A percentile compares a stretch with the other conserved stretches of the same genome.
Evolutionary conservation across 1,140 invertebrate genomes (phyloP).

Genomic region (Tetraneura akinire): DNA sequence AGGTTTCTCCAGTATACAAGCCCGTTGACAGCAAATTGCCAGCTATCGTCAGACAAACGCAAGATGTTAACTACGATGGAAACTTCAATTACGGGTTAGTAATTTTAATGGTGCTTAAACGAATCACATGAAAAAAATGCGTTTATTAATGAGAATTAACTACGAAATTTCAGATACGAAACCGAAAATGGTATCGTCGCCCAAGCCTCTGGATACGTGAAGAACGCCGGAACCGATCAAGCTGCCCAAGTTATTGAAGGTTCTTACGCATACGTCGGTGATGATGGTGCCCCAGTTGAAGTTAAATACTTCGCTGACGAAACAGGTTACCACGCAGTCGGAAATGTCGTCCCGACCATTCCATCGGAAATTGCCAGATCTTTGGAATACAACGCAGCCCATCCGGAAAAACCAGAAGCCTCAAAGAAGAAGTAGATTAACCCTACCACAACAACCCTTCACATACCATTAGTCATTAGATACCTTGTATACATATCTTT

Average conservation of each 20-base stretch:
- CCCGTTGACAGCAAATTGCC: neutral
- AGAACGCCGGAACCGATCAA: constrained; percentile 60
- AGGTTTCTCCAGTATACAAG: constrained; percentile 14
- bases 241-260: constrained; percentile 63
- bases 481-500: neutral
- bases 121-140: too few species aligned
- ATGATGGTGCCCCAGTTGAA: constrained; percentile 67
- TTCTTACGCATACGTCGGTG: constrained; percentile 67
- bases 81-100: constrained; percentile 61
- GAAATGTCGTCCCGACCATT: constrained; percentile 48
- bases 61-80: constrained; percentile 56
- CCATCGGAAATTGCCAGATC: constrained; percentile 32
- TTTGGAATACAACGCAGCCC: constrained; percentile 1
- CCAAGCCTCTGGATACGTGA: constrained; percentile 65
- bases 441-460: neutral
- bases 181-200: constrained; percentile 73
- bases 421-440: constrained; percentile 27
- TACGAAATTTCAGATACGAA: constrained; percentile 65
- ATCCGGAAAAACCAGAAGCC: constrained; percentile 24
- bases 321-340: constrained; percentile 67
- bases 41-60: constrained; percentile 62
- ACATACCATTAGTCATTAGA: neutral
- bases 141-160: too few species aligned
- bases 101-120: neutral
- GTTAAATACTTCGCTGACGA: constrained; percentile 72